Percentiles rank a stretch among this genome's conserved stretches.
These are phyloP conservation scores for Ectropis grisescens DNA, from an alignment of 1,140 invertebrate genomes.

Conservation along the genomic window DNA sequence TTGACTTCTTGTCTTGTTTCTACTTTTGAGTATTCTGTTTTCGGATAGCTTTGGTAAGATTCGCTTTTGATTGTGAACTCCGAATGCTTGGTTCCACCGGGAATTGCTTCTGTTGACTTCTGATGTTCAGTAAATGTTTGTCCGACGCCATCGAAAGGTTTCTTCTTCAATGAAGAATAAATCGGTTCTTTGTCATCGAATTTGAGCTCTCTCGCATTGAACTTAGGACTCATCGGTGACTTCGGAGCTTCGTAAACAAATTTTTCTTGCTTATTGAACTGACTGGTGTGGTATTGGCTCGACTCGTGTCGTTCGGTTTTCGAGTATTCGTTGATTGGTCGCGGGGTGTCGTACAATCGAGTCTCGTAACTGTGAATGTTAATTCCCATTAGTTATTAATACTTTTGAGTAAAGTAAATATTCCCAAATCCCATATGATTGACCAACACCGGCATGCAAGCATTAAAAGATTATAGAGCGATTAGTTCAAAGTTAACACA, in stretches of 20 bases:
- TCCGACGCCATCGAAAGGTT: slow-evolving; percentile 46
- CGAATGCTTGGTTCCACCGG: slow-evolving; percentile 47
- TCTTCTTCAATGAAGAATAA: slow-evolving; percentile 47
- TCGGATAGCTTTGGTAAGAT: slow-evolving; percentile 47
- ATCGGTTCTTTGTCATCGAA: slow-evolving; percentile 58
- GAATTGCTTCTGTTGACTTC: slow-evolving; percentile 50
- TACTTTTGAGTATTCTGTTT: slow-evolving; percentile 38
- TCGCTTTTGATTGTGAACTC: slow-evolving; percentile 54
- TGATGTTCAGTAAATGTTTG: slow-evolving; percentile 53
- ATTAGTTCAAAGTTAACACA: not conserved
- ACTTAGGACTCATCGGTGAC: slow-evolving; percentile 58
- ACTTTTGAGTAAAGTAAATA: not conserved
- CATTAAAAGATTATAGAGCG: not conserved
- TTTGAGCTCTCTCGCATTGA: slow-evolving; percentile 64
- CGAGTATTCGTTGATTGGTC: slow-evolving; percentile 36
- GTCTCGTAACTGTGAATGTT: slow-evolving; percentile 63
- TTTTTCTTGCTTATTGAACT: slow-evolving; percentile 29
- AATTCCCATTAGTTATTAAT: slow-evolving; percentile 1
- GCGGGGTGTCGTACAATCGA: slow-evolving; percentile 61
- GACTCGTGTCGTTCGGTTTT: slow-evolving; percentile 37
- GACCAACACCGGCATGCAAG: slow-evolving; percentile 9
- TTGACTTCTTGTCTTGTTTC: slow-evolving; percentile 43
- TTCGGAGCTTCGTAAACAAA: slow-evolving; percentile 50
- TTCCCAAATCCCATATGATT: not conserved
- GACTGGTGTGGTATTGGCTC: slow-evolving; percentile 21